Evolutionary conservation across 2,797 vertebrate genomes (phyloP), one percentile per base, ranked within the genome.

Genomic region (Psittacula derbiana): DNA sequence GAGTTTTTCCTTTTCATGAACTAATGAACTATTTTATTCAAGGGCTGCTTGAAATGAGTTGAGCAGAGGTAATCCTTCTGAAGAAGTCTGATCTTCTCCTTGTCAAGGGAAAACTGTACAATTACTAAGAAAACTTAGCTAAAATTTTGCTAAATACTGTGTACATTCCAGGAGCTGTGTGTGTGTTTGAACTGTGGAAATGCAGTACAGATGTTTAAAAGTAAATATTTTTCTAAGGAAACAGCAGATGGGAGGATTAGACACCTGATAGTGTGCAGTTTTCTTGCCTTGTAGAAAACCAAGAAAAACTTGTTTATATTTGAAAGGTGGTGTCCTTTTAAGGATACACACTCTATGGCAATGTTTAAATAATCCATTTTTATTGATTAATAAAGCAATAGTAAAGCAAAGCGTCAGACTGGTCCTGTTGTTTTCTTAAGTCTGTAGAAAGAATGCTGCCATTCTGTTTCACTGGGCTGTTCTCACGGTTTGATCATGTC

Each of bases 161-260:
- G 92, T 97, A 96, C 94, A 93, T 96, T 97, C 96, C 93, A 96
- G 94, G 94, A 97, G 91, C 93, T 92, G 50, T 95, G 88, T 97
- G 96, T 96, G 92, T 96, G 95, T 96, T 97, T 98, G 97, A 81
- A 71, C 96, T 96, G 95, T 90, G 94, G 89, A 97, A 98, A 98
- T 66, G 86, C 95, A 67, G 88, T 97, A 79, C 97, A 98, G 97
- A 97, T 98, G 97, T 98, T 97, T 92, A 96, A 97, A 98, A 96
- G 97, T 97, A 98, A 98, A 98, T 97, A 98, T 98, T 98, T 97
- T 97, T 93, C 95, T 96, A 96, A 52, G 52, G 95, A 88, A 94
- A 93, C 46, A 92, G 96, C 96, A 97, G 57, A 95, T 94, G 96
- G 96, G 95, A 85, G 89, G 95, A 97, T 97, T 96, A 97, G 92